Percentiles rank a stretch among this genome's conserved stretches.
phyloP scores from a whole-genome alignment of 2,797 vertebrate genomes.

The Sternotherus odoratus region DNA sequence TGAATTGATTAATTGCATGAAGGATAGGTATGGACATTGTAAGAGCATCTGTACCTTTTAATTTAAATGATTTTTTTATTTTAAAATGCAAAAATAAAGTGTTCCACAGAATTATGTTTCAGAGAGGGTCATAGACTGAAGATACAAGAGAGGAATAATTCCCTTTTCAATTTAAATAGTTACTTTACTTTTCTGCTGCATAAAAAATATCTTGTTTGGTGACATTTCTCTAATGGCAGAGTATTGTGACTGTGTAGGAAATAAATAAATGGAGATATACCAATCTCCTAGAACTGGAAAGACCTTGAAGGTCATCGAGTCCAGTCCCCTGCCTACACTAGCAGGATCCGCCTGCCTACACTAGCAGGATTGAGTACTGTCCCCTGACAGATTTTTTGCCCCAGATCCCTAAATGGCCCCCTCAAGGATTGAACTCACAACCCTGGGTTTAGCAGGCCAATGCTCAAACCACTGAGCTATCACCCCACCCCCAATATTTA shows the following conservation, averaged over 20 bases:
- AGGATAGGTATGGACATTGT: fast-evolving
- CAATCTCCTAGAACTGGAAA: too few species aligned
- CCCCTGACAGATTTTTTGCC: too few species aligned
- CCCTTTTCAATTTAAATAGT: neutral
- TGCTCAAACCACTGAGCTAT: too few species aligned
- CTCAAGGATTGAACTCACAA: too few species aligned
- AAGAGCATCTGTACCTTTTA: neutral
- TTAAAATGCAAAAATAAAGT: neutral
- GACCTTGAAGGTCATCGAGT: too few species aligned
- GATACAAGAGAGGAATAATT: neutral
- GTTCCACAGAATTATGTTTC: neutral
- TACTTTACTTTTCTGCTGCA: neutral
- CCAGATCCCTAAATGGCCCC: too few species aligned
- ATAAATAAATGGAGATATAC: too few species aligned
- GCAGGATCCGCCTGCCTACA: too few species aligned
- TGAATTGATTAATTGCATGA: neutral
- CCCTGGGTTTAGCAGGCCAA: too few species aligned
- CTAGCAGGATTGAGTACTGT: too few species aligned
- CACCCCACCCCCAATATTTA: too few species aligned
- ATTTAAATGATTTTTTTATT: neutral
- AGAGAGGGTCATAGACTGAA: neutral
- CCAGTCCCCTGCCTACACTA: too few species aligned
- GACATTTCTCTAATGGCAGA: neutral
- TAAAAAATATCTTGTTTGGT: neutral
- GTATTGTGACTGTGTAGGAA: neutral